These are phyloP conservation scores for Quadroppia sp. DNA, from an alignment of 2,888 invertebrate genomes.

Conservation along the genomic window DNA sequence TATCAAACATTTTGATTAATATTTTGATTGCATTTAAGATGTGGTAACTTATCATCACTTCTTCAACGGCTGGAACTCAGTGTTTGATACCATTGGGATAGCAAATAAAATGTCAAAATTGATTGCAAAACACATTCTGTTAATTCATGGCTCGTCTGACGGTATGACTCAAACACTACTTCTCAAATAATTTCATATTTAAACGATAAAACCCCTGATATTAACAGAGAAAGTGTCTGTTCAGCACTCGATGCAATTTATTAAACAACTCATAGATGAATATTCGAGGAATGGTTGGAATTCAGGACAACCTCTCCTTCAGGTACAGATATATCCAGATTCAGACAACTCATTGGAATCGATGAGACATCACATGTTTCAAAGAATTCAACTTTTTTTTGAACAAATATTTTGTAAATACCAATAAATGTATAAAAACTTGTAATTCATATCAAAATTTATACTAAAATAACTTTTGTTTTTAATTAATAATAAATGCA, in stretches of 20 bases:
- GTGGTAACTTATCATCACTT: conserved; percentile 36
- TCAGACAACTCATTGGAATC: conserved; percentile 80
- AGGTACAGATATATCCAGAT: conserved; percentile 77
- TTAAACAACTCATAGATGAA: conserved; percentile 30
- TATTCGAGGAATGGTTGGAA: background rate
- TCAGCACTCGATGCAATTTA: conserved; percentile 41
- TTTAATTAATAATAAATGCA: no score
- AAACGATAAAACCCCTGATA: background rate
- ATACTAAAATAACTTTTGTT: background rate
- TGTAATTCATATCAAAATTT: no score
- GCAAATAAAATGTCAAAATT: conserved; percentile 18
- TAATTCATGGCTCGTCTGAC: conserved; percentile 92
- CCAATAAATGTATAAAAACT: no score
- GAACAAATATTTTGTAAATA: background rate
- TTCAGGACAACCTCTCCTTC: background rate
- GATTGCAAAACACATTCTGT: conserved; percentile 73
- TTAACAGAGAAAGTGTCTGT: conserved; percentile 38
- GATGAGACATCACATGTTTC: conserved; percentile 79
- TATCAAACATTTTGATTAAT: no score
- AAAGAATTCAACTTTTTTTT: conserved; percentile 88
- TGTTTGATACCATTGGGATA: background rate
- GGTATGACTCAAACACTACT: conserved; percentile 51
- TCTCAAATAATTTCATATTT: background rate
- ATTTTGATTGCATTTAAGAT: no score
- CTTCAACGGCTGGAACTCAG: background rate